Base-by-base conservation (phyloP, 2,113 vertebrate genomes). In the Prionailurus bengalensis region DNA sequence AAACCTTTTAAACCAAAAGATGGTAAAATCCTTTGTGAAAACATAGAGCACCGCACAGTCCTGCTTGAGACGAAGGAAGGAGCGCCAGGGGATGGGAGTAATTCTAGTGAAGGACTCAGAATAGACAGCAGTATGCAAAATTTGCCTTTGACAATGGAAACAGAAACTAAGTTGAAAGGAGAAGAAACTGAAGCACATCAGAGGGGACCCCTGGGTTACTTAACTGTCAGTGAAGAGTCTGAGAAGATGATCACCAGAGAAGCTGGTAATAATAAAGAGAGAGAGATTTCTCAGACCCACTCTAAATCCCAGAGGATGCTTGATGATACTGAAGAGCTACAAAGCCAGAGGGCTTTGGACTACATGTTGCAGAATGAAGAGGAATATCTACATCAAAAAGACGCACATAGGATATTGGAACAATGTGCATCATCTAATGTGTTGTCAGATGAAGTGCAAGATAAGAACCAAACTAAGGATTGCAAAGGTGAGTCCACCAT, bases 101-200 rank as follows among this genome's bases (percentile, higher is more conserved):
- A 84, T 21, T 15, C 80, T 23, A 13, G 61, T 25, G 4, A 58
- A 73, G 74, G 78, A 61, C 7, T 13, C 51, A 3, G 13, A 12
- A 2, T 6, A 31, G 25, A 19, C 5, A 1, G 7, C 61, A 4
- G 9, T 70, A n/a, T 74, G 42, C 39, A 76, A 45, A 58, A 16
- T 87, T 81, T 95, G 80, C 90, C 98, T 98, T 94, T 94, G 95
- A 71, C 42, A 78, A 12, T 73, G 51, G 89, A 79, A 85, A 70
- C 80, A 58, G 27, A 31, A 80, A 93, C 66, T 74, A 90, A 61
- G 74, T 90, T 61, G 33, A 55, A 55, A 7, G 7, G 45, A 14
- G 92, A 96, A 89, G 92, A 97, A 68, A 36, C 27, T 5, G 16
- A 90, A 74, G 92, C 94, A 66, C 23, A 42, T 15, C 88, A 39